Base-by-base conservation (phyloP, 2,888 invertebrate genomes). In the Acrobasis repandana region DNA sequence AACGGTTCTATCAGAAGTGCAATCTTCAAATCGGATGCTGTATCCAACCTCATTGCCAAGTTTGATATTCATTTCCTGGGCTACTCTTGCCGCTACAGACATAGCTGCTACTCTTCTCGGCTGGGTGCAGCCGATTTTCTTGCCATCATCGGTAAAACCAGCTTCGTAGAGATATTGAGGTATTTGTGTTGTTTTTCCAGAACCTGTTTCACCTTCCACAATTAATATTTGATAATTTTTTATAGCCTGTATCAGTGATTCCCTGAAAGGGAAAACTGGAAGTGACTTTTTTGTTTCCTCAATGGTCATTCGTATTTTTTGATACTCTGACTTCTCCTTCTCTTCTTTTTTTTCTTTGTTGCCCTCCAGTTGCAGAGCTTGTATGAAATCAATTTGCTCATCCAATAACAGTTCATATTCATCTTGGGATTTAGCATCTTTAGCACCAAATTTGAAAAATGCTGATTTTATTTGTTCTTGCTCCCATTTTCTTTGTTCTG, bases 121-220 rank as follows among this genome's bases (percentile, higher is more conserved):
- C 84, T 99, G 98, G 0, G 99, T 99, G 79, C 99, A 99, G 0
- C 99, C 99, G 75, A 99, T 97, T 86, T 96, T 96, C 90, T 97
- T 97, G 46, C 95, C 95, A 78, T 96, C 95, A 58, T 94, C 90
- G 1, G 97, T 96, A 76, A 96, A 98, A 2, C 97, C 99, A 54
- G 98, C 96, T 80, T 99, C 98, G 82, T 98, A 95, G 10, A 99
- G 93, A 88, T 99, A 99, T 85, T 99, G 99, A 0, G 99, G 99
- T 71, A 99, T 97, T 93, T 99, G 99, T 9, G 99, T 99, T 0
- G 99, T 99, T 94, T 99, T 99, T 4, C 99, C 99, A 11, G 98
- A 98, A 0, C 99, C 99, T 8, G 99, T 99, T 92, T 99, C 99
- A 60, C 99, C 99, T 92, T 98, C 98, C 65, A 99, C 97, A 72